These are phyloP conservation scores for Acrobeloides nanus DNA, from an alignment of 2,888 invertebrate genomes.

Conservation along the genomic window DNA sequence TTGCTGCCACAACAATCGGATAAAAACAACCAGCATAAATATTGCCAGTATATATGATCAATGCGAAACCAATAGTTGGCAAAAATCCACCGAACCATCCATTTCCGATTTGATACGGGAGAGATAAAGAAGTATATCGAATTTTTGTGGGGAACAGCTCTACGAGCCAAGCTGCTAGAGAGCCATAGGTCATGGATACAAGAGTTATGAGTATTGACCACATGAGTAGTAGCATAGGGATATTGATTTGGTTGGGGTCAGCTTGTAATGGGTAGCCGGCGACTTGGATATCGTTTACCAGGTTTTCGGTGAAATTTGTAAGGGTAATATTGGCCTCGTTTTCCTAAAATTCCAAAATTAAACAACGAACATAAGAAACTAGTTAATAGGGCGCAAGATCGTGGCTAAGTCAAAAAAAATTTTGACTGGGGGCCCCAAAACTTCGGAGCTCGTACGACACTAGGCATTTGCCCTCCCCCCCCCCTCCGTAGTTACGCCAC, in stretches of 20 bases:
- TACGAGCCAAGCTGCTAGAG: slow-evolving; percentile 5
- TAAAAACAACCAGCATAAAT: slow-evolving; percentile 6
- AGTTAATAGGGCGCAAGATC: no score
- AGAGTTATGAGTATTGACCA: slow-evolving; percentile 1
- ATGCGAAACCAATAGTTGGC: slow-evolving; percentile 4
- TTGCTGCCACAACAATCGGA: slow-evolving; percentile 1
- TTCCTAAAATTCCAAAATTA: no score
- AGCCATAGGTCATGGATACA: slow-evolving; percentile 2
- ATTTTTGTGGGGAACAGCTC: slow-evolving; percentile 16
- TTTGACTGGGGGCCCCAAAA: no score
- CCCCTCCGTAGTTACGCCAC: no score
- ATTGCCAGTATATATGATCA: slow-evolving; percentile 5
- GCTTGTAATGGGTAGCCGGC: slow-evolving; percentile 8
- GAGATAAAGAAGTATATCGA: slow-evolving; percentile 8
- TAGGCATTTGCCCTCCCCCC: no score
- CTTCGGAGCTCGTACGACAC: no score
- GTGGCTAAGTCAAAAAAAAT: no score
- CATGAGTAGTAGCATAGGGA: no score
- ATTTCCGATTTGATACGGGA: slow-evolving; percentile 13
- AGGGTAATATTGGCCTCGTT: no score
- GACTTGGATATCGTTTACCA: no score
- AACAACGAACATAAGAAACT: no score
- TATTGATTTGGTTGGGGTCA: background rate
- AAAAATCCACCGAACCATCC: slow-evolving; percentile 16
- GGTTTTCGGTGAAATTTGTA: no score